Percentiles rank a stretch among this genome's conserved stretches.
These are phyloP conservation scores for Zoanthus gigantus DNA, from an alignment of 92 coral and sea anemone species.

Conservation along the genomic window DNA sequence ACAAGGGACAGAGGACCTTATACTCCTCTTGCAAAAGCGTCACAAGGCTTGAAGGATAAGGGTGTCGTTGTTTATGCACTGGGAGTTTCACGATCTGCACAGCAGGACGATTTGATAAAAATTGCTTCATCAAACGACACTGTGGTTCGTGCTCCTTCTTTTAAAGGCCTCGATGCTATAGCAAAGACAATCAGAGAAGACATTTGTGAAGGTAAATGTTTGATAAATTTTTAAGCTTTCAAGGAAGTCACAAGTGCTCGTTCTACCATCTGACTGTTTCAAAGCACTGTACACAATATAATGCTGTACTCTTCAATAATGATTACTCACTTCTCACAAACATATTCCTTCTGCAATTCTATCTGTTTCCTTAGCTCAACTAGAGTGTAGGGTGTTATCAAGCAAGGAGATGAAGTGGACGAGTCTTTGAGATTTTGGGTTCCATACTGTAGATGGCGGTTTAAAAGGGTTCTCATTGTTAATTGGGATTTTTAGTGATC, in stretches of 20 bases:
- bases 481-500: no score
- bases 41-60: slow-evolving; percentile 17
- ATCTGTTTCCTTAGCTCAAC: background rate
- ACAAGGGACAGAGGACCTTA: no score
- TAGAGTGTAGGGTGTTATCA: background rate
- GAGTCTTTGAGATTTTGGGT: background rate
- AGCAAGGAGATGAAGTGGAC: background rate
- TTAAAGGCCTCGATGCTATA: background rate
- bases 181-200: background rate
- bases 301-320: background rate
- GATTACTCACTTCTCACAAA: background rate
- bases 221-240: background rate
- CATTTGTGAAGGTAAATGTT: background rate
- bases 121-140: background rate
- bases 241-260: background rate
- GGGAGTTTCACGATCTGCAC: background rate
- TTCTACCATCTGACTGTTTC: background rate
- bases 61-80: slow-evolving; percentile 1
- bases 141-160: background rate
- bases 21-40: background rate
- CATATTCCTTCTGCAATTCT: background rate
- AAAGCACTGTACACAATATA: background rate
- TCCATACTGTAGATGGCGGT: background rate
- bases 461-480: background rate
- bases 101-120: background rate